Percentiles rank a stretch among this genome's conserved stretches.
These are phyloP conservation scores for Champsocephalus gunnari DNA, from an alignment of 2,797 vertebrate genomes.

Conservation along the genomic window DNA sequence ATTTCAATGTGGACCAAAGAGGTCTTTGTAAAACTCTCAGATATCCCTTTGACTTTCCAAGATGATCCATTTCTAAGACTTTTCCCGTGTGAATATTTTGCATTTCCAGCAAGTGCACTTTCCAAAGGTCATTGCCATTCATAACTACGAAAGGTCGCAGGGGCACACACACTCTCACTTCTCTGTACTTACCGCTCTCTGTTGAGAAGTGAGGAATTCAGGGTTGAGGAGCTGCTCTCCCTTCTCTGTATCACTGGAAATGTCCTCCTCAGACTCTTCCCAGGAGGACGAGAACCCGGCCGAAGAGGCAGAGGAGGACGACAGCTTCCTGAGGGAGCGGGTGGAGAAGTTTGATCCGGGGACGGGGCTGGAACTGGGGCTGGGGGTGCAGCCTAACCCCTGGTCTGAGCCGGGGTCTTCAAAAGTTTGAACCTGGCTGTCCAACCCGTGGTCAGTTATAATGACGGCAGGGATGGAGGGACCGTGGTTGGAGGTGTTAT, in stretches of 20 bases:
- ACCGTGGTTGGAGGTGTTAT: slow-evolving; percentile 44
- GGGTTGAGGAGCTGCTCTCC: slow-evolving; percentile 88
- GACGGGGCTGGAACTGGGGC: slow-evolving; percentile 71
- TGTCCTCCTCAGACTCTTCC: slow-evolving; percentile 98
- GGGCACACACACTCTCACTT: background rate
- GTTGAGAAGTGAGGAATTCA: slow-evolving; percentile 89
- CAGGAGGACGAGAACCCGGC: slow-evolving; percentile 98
- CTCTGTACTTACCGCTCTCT: slow-evolving; percentile 92
- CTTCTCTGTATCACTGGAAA: slow-evolving; percentile 95
- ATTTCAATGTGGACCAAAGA: background rate
- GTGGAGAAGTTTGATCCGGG: slow-evolving; percentile 58
- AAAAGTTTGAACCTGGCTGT: slow-evolving; percentile 65
- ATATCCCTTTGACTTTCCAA: too few species aligned
- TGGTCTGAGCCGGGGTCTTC: slow-evolving; percentile 57
- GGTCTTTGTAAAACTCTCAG: too few species aligned
- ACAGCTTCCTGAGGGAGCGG: slow-evolving; percentile 90
- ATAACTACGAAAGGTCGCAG: background rate
- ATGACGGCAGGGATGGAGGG: slow-evolving; percentile 91
- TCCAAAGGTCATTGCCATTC: background rate
- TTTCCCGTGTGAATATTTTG: background rate
- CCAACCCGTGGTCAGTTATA: slow-evolving; percentile 92
- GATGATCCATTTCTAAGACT: too few species aligned
- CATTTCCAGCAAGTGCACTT: background rate
- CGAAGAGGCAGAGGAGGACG: slow-evolving; percentile 96
- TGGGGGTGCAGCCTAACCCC: slow-evolving; percentile 67